Evolutionary conservation across 2,797 vertebrate genomes (phyloP), one percentile per base, ranked within the genome.

Genomic region (Epinephelus malabaricus): DNA sequence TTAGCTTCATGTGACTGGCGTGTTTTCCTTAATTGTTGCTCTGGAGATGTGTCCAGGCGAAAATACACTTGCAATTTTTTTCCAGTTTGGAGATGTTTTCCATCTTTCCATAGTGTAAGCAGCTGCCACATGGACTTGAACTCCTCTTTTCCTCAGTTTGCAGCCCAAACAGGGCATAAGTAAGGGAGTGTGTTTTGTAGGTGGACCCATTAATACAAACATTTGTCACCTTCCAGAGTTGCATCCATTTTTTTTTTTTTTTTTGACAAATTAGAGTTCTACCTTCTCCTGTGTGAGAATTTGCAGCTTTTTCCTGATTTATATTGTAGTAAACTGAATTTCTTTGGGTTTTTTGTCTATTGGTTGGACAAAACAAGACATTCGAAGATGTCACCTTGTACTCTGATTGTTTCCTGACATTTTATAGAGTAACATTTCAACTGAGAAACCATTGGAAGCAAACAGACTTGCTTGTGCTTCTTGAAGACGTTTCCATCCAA

Each of bases 1-100:
- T 76, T 34, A 2, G 50, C 71, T 70, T 40, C 83, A 83, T 86
- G 81, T 84, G 79, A 84, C 68, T 21, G 2, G 2, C 34, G 56
- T 70, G 72, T 70, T 79, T 73, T 67, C 59, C 70, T 13, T 0
- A 34, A 2, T 10, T 21, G 54, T 68, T 79, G 19, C 68, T 75
- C 25, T 71, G 62, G 55, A 69, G 64, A 67, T 45, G 6, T 13
- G 19, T 79, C 23, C 19, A 27, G 30, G 30, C 0, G 1, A 50
- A 56, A 56, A 46, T 7, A 15, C 40, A 49, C 40, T 7, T 18
- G 4, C 45, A 25, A 3, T 5, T 45, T 59, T 66, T 64, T 25
- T 43, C 7, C 64, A 71, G 10, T 18, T 30, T 43, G 43, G 40
- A 68, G 47, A n/a, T 55, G 43, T 81, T 76, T 47, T 72, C 19